Base-by-base conservation (phyloP, 1,140 invertebrate species). In the Conopomorpha cramerella region DNA sequence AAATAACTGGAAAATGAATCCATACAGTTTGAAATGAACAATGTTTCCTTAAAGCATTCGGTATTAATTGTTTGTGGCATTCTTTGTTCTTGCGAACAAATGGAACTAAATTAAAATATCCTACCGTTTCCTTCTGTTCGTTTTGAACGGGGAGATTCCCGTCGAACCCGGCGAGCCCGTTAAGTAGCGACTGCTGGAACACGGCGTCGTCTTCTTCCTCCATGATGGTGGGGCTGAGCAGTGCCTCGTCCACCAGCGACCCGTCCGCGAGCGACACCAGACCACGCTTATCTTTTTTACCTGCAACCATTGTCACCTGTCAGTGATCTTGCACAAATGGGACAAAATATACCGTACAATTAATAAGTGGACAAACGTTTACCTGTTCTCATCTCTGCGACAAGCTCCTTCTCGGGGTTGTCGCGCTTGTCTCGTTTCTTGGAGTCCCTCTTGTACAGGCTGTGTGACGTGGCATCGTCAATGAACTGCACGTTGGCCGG, bases 161-260 rank as follows among this genome's bases (percentile, higher is more conserved):
- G 0, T 86, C 85, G n/a, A 87, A 86, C 32, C 82, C 84, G 2
- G 85, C 82, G 10, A 89, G 61, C 4, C 87, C 87, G n/a, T 66
- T 65, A 4, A 84, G 47, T 6, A 85, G 44, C 16, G 77, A 81
- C 38, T 78, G 64, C 45, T 81, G 71, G 39, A 79, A 74, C 29
- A 63, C 23, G 10, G 45, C 52, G 30, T 71, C 60, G 10, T 76
- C 67, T 29, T 62, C 46, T 13, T 56, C 46, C 2, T 51, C 42
- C 3, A 46, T 36, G 7, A 46, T 61, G 47, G 14, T 51, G 1
- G 73, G 44, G 7, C 67, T 67, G 0, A 83, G 44, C 10, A 81
- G 62, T 3, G 78, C 77, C 43, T 88, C 86, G 39, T 88, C 86
- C 0, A 88, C 63, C 16, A 88, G 59, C 1, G 84, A 82, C 1